These are phyloP conservation scores for Lutjanus erythropterus DNA, from an alignment of 2,113 vertebrate species.

Conservation along the genomic window DNA sequence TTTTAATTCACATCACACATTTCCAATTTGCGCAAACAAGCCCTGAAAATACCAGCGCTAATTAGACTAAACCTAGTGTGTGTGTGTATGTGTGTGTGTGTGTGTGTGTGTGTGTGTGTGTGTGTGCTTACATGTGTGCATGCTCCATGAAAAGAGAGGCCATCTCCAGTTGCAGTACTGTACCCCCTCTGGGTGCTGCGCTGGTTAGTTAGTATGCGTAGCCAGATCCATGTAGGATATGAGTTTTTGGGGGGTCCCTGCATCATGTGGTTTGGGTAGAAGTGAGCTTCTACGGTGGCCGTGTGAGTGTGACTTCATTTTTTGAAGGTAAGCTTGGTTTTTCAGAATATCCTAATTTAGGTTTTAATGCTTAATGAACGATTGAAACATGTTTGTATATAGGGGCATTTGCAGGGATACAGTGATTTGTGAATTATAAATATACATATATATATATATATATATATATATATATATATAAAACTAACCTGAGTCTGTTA, in stretches of 20 bases:
- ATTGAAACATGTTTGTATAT: no score
- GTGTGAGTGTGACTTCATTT: no score
- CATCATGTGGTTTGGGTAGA: slow-evolving; percentile 55
- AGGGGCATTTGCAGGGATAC: no score
- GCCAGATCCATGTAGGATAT: slow-evolving; percentile 53
- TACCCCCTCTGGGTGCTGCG: slow-evolving; percentile 57
- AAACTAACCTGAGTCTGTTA: no score
- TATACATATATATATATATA: no score
- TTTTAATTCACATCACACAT: slow-evolving; percentile 91
- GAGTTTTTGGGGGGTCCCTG: slow-evolving; percentile 71
- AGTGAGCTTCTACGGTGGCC: slow-evolving; percentile 34
- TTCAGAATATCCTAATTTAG: no score
- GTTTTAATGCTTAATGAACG: no score
- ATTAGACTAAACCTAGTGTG: slow-evolving; percentile 80
- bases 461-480: no score
- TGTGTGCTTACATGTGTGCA: slow-evolving; percentile 51
- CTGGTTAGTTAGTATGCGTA: slow-evolving; percentile 65
- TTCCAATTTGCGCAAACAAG: slow-evolving; percentile 86
- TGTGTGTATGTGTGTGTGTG: slow-evolving; percentile 39
- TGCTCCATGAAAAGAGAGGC: slow-evolving; percentile 59
- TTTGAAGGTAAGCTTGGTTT: no score
- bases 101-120: slow-evolving; percentile 40
- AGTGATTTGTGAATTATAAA: no score
- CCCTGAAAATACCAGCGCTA: slow-evolving; percentile 81
- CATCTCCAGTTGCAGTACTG: slow-evolving; percentile 59